Evolutionary conservation across 2,113 vertebrate genomes (phyloP).

Genomic region (Epinephelus moara): DNA sequence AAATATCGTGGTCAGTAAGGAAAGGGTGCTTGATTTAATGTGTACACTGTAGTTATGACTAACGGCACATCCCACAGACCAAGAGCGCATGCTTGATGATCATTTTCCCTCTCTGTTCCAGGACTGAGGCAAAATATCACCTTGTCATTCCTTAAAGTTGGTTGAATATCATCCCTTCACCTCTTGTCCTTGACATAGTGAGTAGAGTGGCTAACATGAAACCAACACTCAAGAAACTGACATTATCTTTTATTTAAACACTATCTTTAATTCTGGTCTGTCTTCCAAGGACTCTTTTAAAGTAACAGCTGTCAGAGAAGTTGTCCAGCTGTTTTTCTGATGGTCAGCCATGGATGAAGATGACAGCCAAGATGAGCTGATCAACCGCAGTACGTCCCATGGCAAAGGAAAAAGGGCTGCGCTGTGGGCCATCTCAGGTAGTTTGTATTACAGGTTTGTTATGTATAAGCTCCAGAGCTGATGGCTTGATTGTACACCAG

Average conservation of each 20-base stretch:
- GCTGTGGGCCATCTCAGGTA: slow-evolving; percentile 85
- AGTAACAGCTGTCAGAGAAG: neutral
- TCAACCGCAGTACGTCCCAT: slow-evolving; percentile 83
- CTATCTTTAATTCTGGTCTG: neutral
- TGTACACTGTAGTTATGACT: neutral
- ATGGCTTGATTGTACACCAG: neutral
- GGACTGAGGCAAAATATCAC: neutral
- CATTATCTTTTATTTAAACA: neutral
- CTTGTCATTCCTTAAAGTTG: neutral
- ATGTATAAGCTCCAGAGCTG: neutral
- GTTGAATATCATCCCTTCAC: neutral
- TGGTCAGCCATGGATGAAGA: slow-evolving; percentile 93
- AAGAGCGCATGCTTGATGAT: neutral
- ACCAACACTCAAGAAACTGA: too few relatives aligned
- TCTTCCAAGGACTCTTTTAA: neutral
- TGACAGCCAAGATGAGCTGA: slow-evolving; percentile 92
- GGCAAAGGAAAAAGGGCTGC: slow-evolving; percentile 82
- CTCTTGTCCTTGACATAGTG: neutral
- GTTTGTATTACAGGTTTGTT: neutral
- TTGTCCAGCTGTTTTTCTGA: slow-evolving; percentile 68
- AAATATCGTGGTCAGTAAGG: neutral
- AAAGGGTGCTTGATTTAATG: neutral
- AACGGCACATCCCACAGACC: neutral
- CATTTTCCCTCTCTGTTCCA: neutral
- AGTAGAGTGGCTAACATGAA: neutral